Evolutionary conservation across 2,888 invertebrate species (phyloP), one percentile per base, ranked within the genome.

Genomic region (Chymomyza amoena): DNA sequence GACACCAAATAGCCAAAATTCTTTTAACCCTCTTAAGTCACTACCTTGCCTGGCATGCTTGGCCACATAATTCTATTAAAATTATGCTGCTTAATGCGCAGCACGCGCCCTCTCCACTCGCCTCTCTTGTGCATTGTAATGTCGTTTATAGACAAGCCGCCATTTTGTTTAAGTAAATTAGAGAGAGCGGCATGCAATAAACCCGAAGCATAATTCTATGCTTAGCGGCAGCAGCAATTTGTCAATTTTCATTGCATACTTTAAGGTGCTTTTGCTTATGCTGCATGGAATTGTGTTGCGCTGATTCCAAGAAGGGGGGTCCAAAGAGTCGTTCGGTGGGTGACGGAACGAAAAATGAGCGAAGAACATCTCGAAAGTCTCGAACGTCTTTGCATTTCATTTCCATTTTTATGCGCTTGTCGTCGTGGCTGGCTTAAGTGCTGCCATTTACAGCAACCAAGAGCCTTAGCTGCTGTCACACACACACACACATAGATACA

Each of bases 351-450:
- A 64, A 80, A 69, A 72, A 66, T 68, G 61, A 68, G 72, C 68
- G 71, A n/a, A 51, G 71, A n/a, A 51, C 63, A 66, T 66, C 74
- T 54, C 63, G 74, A 63, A 69, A 77, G 32, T 32, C 32, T 32
- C 32, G 32, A 32, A 32, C 32, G 32, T 32, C 77, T 77, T 75
- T 76, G 87, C 80, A 84, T 84, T 84, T 86, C 80, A 83, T 87
- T 87, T 87, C 83, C 87, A 85, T 87, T 84, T 84, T 85, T 87
- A 87, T 87, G 87, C 87, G 83, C 85, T 80, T 84, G 75, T 73
- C 73, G 72, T 76, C 82, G 74, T 67, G 62, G 72, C 69, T 69
- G 76, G 73, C 78, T 87, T 87, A 84, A 84, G 87, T 84, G 87
- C 87, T 87, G 85, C 85, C 87, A 84, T 83, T 84, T 87, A 87